A percentile compares a stretch with the other conserved stretches of the same genome.
Evolutionary conservation across 2,113 vertebrate species (phyloP).

Genomic region (Recurvirostra avosetta): DNA sequence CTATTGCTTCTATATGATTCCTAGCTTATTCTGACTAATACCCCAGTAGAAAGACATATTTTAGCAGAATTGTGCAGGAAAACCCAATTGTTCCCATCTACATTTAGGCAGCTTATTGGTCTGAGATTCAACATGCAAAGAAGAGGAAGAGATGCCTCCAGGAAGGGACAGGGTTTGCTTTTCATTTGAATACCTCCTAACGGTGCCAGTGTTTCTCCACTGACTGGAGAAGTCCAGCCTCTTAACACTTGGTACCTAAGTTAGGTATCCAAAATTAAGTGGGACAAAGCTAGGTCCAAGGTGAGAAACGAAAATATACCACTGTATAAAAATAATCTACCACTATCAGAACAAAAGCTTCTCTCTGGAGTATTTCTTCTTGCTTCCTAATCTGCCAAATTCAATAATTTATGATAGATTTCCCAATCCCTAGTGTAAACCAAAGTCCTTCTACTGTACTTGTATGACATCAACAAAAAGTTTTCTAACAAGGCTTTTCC

Average conservation of each 20-base stretch:
- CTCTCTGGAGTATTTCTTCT: not conserved
- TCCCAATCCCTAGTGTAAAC: not conserved
- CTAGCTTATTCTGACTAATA: not conserved
- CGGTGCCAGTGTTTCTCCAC: not conserved
- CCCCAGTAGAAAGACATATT: not conserved
- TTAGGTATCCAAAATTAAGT: not conserved
- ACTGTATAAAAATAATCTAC: not conserved
- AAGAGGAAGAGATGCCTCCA: not conserved
- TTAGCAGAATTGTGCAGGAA: not conserved
- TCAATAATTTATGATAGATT: not conserved
- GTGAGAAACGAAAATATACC: not conserved
- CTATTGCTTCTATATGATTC: not conserved
- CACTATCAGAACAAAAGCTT: not conserved
- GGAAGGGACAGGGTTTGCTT: not conserved
- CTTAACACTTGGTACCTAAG: not conserved
- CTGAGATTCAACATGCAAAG: not conserved
- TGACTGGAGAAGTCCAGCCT: not conserved
- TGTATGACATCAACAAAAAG: not conserved
- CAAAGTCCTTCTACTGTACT: not conserved
- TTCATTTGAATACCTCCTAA: not conserved
- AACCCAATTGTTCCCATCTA: not conserved
- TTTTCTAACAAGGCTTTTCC: not conserved
- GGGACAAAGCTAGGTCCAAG: not conserved
- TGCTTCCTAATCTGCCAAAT: not conserved
- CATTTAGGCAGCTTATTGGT: not conserved